Evolutionary conservation across 2,797 vertebrate genomes (phyloP).

Genomic region (Naso thynnoides): DNA sequence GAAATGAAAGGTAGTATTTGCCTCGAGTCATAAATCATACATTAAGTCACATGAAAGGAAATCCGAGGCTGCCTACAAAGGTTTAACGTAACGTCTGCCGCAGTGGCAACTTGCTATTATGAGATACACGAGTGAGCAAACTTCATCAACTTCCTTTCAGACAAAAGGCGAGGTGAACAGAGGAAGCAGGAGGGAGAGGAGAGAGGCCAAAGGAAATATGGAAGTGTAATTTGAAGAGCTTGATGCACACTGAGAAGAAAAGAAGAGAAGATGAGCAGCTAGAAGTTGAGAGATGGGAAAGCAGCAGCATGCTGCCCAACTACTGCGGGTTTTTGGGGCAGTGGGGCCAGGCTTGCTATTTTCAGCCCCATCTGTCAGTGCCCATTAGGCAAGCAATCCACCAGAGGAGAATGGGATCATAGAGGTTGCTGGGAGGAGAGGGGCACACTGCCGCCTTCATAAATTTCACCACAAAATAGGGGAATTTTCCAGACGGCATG

Average conservation of each 20-base stretch:
- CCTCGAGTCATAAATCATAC: slow-evolving; percentile 71
- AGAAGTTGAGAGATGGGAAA: slow-evolving; percentile 64
- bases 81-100: slow-evolving; percentile 51
- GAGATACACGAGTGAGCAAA: slow-evolving; percentile 43
- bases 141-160: slow-evolving; percentile 59
- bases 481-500: slow-evolving; percentile 83
- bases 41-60: slow-evolving; percentile 72
- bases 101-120: slow-evolving; percentile 46
- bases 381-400: slow-evolving; percentile 87
- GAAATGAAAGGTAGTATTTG: slow-evolving; percentile 66
- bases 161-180: slow-evolving; percentile 50
- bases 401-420: slow-evolving; percentile 85
- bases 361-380: slow-evolving; percentile 84
- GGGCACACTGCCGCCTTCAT: slow-evolving; percentile 79
- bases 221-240: slow-evolving; percentile 44
- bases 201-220: slow-evolving; percentile 46
- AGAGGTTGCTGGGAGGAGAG: slow-evolving; percentile 83
- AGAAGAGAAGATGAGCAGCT: slow-evolving; percentile 44
- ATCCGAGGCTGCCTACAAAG: slow-evolving; percentile 60
- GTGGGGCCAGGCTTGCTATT: slow-evolving; percentile 80
- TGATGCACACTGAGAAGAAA: slow-evolving; percentile 37
- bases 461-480: slow-evolving; percentile 81
- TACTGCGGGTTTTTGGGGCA: slow-evolving; percentile 75
- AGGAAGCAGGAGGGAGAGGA: slow-evolving; percentile 44
- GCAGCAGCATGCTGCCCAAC: slow-evolving; percentile 56